These are phyloP conservation scores for Patagioenas fasciata DNA, from an alignment of 2,113 vertebrate species.

Conservation along the genomic window DNA sequence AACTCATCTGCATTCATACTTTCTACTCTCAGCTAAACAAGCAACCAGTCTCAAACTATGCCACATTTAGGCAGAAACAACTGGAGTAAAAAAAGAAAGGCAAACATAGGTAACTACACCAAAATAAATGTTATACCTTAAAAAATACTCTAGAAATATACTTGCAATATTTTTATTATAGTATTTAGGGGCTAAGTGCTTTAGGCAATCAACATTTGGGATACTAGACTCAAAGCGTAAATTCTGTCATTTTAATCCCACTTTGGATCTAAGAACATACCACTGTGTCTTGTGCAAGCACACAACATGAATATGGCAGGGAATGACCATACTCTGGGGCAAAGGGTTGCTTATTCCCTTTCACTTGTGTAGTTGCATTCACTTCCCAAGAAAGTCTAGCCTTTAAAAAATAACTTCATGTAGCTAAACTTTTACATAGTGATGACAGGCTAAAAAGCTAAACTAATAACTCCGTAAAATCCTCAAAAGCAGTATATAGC, in stretches of 20 bases:
- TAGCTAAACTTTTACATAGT: constrained; percentile 17
- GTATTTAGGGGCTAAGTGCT: constrained; percentile 29
- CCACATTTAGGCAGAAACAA: constrained; percentile 1
- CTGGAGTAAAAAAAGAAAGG: constrained; percentile 16
- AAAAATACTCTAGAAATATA: constrained; percentile 52
- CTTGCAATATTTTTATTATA: constrained; percentile 12
- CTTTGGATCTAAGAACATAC: constrained; percentile 10
- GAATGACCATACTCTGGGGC: not conserved
- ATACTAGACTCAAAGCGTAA: constrained; percentile 11
- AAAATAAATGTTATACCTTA: constrained; percentile 47
- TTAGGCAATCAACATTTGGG: constrained; percentile 38
- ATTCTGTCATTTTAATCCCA: constrained; percentile 13
- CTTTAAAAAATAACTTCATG: constrained; percentile 32
- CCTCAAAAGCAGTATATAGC: constrained; percentile 46
- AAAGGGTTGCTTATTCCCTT: not conserved
- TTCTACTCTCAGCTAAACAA: constrained; percentile 42
- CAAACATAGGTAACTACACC: constrained; percentile 9
- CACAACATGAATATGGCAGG: not conserved
- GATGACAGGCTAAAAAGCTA: constrained; percentile 14
- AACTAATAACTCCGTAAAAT: not conserved
- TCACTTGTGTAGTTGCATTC: constrained; percentile 10
- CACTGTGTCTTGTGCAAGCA: not conserved
- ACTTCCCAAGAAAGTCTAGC: not conserved
- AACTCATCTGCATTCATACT: constrained; percentile 34
- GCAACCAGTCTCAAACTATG: constrained; percentile 39